Percentiles rank a stretch among this genome's conserved stretches.
These are phyloP conservation scores for Tenthredo mesomela DNA, from an alignment of 2,888 invertebrate species.

Conservation along the genomic window DNA sequence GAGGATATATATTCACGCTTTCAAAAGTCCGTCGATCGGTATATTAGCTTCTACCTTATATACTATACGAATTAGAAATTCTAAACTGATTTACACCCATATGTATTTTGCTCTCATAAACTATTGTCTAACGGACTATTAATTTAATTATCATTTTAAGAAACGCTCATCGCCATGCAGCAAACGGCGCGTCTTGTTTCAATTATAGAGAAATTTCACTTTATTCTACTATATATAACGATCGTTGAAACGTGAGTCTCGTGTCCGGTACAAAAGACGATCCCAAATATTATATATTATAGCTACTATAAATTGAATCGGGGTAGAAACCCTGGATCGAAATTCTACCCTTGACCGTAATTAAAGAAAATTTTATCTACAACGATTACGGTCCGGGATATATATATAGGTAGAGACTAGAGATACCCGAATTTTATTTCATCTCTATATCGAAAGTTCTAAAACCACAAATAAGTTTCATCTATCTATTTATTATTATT, in stretches of 20 bases:
- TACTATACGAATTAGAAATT: background rate
- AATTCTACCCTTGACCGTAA: background rate
- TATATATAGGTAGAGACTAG: too few species aligned
- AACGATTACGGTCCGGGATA: background rate
- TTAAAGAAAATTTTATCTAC: background rate
- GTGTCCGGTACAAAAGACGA: background rate
- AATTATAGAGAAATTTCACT: background rate
- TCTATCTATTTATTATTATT: too few species aligned
- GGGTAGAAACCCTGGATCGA: background rate
- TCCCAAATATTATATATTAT: background rate
- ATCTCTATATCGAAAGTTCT: too few species aligned
- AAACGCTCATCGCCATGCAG: background rate
- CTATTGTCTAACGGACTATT: background rate
- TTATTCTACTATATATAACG: background rate
- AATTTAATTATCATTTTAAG: slow-evolving; percentile 18
- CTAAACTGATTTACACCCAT: slow-evolving; percentile 3
- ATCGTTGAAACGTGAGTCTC: background rate
- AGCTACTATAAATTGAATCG: background rate
- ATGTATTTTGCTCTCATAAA: background rate
- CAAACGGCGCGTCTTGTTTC: background rate
- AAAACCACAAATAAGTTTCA: background rate
- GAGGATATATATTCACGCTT: slow-evolving; percentile 31
- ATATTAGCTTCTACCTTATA: background rate
- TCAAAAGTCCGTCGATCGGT: background rate
- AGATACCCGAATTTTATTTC: background rate